Percentiles rank a stretch among this genome's conserved stretches.
phyloP scores from a whole-genome alignment of 2,113 vertebrate genomes.

The Rhagologus leucostigma region DNA sequence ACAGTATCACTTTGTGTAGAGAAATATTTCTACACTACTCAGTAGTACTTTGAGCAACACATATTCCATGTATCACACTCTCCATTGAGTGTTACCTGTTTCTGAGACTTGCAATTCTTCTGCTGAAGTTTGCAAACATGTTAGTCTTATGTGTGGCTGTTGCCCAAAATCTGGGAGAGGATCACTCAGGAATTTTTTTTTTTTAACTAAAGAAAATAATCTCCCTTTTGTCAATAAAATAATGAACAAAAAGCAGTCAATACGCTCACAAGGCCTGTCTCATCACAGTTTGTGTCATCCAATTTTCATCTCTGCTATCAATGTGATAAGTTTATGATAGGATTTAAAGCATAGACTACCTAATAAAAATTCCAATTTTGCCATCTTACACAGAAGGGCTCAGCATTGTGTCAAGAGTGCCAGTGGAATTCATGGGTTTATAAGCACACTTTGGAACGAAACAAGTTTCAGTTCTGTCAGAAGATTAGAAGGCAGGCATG shows the following conservation, averaged over 20 bases:
- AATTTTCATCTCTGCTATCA: not conserved
- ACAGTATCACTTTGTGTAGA: not conserved
- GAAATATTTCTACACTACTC: not conserved
- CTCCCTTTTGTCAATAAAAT: not conserved
- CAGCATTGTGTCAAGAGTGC: not conserved
- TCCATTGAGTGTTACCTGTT: not conserved
- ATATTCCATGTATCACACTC: not conserved
- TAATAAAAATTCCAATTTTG: not conserved
- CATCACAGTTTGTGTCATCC: not conserved
- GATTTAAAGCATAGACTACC: not conserved
- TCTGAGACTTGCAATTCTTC: not conserved
- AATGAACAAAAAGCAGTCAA: not conserved
- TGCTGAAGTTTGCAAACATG: not conserved
- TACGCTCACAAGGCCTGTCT: not conserved
- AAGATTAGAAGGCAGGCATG: not conserved
- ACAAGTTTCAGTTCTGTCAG: not conserved
- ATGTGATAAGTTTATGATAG: not conserved
- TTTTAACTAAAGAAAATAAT: not conserved
- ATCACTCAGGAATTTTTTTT: not conserved
- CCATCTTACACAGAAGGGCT: not conserved
- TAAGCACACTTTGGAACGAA: not conserved
- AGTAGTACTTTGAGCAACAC: not conserved
- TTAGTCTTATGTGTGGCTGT: not conserved
- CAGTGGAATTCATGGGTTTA: not conserved
- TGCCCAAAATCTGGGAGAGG: not conserved